Percentiles rank a stretch among this genome's conserved stretches.
Conservation (phyloP, 1,140 invertebrate genomes). For the Zaprionus ornatus region DNA sequence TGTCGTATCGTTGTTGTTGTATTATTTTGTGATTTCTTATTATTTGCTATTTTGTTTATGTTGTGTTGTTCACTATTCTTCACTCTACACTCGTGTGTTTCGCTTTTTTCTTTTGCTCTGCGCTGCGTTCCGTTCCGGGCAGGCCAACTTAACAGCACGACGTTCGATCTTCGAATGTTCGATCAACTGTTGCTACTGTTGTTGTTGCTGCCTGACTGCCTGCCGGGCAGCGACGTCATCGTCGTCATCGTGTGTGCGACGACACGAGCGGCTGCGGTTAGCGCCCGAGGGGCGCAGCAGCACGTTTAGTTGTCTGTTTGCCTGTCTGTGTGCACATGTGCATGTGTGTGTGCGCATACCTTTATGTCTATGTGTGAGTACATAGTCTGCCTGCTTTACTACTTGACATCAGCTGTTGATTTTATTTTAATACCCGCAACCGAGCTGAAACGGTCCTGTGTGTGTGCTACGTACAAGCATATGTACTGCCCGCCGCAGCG, state of each 20-base stretch:
- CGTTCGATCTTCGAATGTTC: constrained; percentile 71
- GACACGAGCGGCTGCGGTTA: constrained; percentile 31
- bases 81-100: constrained; percentile 12
- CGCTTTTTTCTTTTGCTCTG: constrained; percentile 15
- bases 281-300: constrained; percentile 12
- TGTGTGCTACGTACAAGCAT: constrained; percentile 14
- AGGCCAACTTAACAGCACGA: constrained; percentile 71
- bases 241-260: constrained; percentile 13
- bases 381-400: not conserved
- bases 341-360: not conserved
- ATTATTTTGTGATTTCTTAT: constrained; percentile 56
- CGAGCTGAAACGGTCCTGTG: constrained; percentile 48
- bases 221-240: constrained; percentile 29
- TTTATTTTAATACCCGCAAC: constrained; percentile 15
- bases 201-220: constrained; percentile 34
- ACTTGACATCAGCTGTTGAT: not conserved
- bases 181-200: constrained; percentile 54
- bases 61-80: constrained; percentile 35
- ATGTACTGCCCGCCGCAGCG: constrained; percentile 22
- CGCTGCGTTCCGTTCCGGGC: constrained; percentile 53
- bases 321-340: not conserved
- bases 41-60: constrained; percentile 74
- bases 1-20: constrained; percentile 37
- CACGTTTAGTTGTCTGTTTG: not conserved
- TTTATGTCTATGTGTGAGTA: not conserved